These are phyloP conservation scores for Dermochelys coriacea DNA, from an alignment of 2,797 vertebrate species.

Conservation along the genomic window DNA sequence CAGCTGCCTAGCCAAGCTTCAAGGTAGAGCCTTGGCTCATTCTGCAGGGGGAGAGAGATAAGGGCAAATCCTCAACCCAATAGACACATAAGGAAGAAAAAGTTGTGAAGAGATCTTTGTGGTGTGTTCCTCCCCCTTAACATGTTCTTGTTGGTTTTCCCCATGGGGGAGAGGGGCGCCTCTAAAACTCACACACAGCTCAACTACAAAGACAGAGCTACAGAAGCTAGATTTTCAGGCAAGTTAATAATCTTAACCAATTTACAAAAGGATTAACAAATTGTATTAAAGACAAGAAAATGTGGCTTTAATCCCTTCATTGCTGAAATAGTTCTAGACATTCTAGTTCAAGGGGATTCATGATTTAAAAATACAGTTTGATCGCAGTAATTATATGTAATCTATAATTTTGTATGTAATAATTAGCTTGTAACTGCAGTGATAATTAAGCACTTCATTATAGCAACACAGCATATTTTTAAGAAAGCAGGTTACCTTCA, in stretches of 20 bases:
- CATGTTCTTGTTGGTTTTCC: background rate
- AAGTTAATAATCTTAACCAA: background rate
- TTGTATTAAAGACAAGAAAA: background rate
- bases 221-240: background rate
- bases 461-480: constrained; percentile 44
- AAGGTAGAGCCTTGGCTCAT: background rate
- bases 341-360: constrained; percentile 50
- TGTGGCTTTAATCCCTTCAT: background rate
- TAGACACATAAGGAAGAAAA: background rate
- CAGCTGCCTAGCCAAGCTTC: background rate
- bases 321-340: background rate
- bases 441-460: constrained; percentile 68
- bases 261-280: rapidly evolving
- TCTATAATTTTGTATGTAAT: constrained; percentile 64
- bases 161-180: rapidly evolving
- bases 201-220: background rate
- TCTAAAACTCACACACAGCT: background rate
- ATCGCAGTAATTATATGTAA: constrained; percentile 67
- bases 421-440: constrained; percentile 58
- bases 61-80: background rate
- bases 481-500: constrained; percentile 18
- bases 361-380: constrained; percentile 60
- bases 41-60: background rate
- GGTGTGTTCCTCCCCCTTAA: background rate
- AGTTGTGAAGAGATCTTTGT: background rate